These are phyloP conservation scores for Clarias platycephalus DNA, from an alignment of 2,797 vertebrate species.

Conservation along the genomic window DNA sequence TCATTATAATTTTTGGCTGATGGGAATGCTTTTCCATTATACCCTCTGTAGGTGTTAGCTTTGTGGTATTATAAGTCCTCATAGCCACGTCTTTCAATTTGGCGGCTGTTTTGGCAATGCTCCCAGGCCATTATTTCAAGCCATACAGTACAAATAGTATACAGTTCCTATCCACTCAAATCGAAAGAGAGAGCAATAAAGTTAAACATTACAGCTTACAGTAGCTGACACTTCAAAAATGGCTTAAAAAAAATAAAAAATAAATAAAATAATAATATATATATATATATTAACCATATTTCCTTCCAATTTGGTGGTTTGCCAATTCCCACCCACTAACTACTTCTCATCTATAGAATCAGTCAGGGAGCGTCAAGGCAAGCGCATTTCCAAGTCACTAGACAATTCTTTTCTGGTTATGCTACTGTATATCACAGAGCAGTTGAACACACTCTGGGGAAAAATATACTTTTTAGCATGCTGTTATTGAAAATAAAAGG, in stretches of 20 bases:
- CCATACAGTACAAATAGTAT: background rate
- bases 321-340: background rate
- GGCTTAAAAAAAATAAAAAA: background rate
- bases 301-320: background rate
- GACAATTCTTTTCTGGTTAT: background rate
- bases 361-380: background rate
- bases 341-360: background rate
- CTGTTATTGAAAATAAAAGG: background rate
- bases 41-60: background rate
- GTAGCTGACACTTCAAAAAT: background rate
- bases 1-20: background rate
- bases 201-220: background rate
- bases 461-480: background rate
- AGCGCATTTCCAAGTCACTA: background rate
- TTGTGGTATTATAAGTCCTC: background rate
- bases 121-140: background rate
- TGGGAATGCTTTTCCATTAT: background rate
- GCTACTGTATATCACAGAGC: background rate
- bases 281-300: too few relatives aligned
- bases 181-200: background rate
- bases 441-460: background rate
- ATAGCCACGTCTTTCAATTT: background rate
- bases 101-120: background rate
- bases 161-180: background rate
- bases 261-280: too few relatives aligned